Conservation (phyloP, 2,113 vertebrate genomes). For the Bufo bufo region DNA sequence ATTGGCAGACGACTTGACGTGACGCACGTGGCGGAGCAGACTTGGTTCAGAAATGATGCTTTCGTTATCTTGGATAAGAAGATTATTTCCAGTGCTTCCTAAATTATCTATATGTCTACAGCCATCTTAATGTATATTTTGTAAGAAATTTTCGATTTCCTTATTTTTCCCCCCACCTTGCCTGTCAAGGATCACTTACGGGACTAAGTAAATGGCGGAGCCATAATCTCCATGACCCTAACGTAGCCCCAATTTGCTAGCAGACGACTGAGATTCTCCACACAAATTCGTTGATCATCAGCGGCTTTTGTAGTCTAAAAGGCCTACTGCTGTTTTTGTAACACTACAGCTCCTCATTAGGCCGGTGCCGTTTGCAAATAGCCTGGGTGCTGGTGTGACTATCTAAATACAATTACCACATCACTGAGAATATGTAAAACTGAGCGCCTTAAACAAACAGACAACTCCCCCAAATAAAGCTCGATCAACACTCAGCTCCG, state of each 20-base stretch:
- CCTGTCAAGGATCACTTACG: background rate
- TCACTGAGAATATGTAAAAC: conserved; percentile 71
- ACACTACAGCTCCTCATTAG: conserved; percentile 67
- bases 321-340: conserved; percentile 67
- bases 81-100: too few relatives aligned
- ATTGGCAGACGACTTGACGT: too few relatives aligned
- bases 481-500: conserved; percentile 58
- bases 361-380: conserved; percentile 67
- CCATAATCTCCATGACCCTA: conserved; percentile 73
- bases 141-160: background rate
- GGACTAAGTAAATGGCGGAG: background rate
- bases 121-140: background rate
- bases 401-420: conserved; percentile 76
- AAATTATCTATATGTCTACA: too few relatives aligned
- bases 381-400: conserved; percentile 62
- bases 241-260: conserved; percentile 71
- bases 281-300: conserved; percentile 72
- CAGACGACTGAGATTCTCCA: conserved; percentile 68
- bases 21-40: too few relatives aligned
- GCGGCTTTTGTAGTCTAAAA: conserved; percentile 70
- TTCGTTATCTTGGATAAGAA: too few relatives aligned
- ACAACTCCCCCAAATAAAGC: conserved; percentile 60
- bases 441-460: conserved; percentile 71
- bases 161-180: too few relatives aligned
- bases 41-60: too few relatives aligned